phyloP scores from a whole-genome alignment of 1,140 invertebrate species.

The Drosophila kohkoa region DNA sequence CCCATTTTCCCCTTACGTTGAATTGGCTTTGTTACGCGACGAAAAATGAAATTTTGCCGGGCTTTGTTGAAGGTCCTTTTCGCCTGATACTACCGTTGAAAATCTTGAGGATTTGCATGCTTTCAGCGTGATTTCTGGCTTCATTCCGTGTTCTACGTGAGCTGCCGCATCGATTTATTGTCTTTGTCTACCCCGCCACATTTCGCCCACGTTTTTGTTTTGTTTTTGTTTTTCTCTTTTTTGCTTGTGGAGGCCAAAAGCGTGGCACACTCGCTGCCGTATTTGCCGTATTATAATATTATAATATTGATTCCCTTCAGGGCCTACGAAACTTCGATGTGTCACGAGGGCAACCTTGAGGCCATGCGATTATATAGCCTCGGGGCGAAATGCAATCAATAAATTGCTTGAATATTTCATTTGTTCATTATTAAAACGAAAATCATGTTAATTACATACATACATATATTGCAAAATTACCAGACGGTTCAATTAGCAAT shows the following conservation, averaged over 20 bases:
- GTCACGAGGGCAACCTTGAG: constrained; percentile 26
- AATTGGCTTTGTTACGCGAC: constrained; percentile 44
- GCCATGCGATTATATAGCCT: neutral
- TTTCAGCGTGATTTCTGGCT: constrained; percentile 70
- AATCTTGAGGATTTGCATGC: constrained; percentile 73
- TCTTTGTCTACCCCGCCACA: constrained; percentile 19
- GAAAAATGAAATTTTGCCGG: constrained; percentile 57
- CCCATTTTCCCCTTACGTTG: neutral
- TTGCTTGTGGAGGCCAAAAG: neutral
- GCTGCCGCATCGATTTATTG: constrained; percentile 70
- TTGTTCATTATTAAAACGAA: neutral
- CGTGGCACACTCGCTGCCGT: constrained; percentile 1
- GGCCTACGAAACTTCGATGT: neutral
- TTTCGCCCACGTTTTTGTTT: neutral
- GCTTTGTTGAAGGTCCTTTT: constrained; percentile 27
- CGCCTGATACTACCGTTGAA: constrained; percentile 14
- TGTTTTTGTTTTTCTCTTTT: neutral
- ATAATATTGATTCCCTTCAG: constrained; percentile 37
- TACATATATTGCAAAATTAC: neutral
- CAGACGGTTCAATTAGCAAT: constrained; percentile 3
- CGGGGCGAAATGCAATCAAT: constrained; percentile 12
- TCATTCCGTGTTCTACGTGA: constrained; percentile 37
- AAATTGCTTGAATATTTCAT: constrained; percentile 2
- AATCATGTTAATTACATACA: constrained; percentile 15
- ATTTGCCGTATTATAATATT: constrained; percentile 28